phyloP scores from a whole-genome alignment of 1,140 invertebrate species.

The Euwallacea similis region DNA sequence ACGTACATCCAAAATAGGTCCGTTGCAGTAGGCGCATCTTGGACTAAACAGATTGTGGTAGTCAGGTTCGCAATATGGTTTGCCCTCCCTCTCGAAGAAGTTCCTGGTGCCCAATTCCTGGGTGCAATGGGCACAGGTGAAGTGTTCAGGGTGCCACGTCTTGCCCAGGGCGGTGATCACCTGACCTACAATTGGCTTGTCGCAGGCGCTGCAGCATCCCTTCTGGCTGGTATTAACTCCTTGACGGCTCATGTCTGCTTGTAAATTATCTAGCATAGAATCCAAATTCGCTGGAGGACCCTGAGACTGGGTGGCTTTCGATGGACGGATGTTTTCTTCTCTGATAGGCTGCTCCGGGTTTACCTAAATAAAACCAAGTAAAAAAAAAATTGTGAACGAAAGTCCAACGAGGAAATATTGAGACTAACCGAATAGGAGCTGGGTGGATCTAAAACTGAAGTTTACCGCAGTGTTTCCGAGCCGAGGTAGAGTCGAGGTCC shows the following conservation, averaged over 20 bases:
- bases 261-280: conserved; percentile 90
- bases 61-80: conserved; percentile 97
- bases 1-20: conserved; percentile 94
- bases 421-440: conserved; percentile 22
- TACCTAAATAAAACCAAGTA: neutral
- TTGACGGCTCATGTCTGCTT: conserved; percentile 95
- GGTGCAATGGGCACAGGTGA: conserved; percentile 95
- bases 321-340: conserved; percentile 74
- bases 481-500: conserved; percentile 31
- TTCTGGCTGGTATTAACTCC: conserved; percentile 97
- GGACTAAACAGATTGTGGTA: conserved; percentile 99
- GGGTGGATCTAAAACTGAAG: conserved; percentile 22
- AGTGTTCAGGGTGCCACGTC: conserved; percentile 99
- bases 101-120: conserved; percentile 95
- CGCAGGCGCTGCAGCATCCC: conserved; percentile 96
- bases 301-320: conserved; percentile 59
- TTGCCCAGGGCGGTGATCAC: conserved; percentile 95
- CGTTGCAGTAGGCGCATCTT: conserved; percentile 96
- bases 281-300: conserved; percentile 65
- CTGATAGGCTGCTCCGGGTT: conserved; percentile 45
- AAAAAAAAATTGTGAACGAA: neutral
- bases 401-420: neutral
- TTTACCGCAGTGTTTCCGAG: conserved; percentile 14
- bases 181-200: conserved; percentile 95
- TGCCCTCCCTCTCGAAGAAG: conserved; percentile 96